A percentile compares a stretch with the other conserved stretches of the same genome.
phyloP scores from a whole-genome alignment of 2,888 invertebrate species.

The Chirona hameri region DNA sequence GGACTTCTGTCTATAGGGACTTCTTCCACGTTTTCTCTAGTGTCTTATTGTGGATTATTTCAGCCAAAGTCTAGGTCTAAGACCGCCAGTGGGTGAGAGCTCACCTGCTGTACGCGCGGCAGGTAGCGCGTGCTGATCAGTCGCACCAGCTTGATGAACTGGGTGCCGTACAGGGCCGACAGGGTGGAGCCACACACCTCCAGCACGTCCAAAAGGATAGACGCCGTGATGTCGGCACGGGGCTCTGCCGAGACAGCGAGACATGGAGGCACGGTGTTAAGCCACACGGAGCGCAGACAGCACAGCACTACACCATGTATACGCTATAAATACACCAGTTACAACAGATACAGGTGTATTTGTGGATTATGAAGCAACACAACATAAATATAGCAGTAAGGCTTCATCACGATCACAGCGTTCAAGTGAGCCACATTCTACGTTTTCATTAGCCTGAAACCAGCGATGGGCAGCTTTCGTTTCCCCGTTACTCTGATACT shows the following conservation, averaged over 20 bases:
- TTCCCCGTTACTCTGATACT: too few relatives aligned
- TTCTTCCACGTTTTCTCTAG: too few relatives aligned
- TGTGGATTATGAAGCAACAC: too few relatives aligned
- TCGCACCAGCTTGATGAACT: slow-evolving; percentile 72
- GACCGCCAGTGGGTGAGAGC: slow-evolving; percentile 33
- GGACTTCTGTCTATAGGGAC: too few relatives aligned
- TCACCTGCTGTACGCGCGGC: slow-evolving; percentile 61
- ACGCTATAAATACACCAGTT: background rate
- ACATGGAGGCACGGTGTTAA: slow-evolving; percentile 49
- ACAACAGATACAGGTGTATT: background rate
- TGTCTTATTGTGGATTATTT: too few relatives aligned
- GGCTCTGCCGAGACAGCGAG: slow-evolving; percentile 77
- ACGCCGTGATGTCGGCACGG: slow-evolving; percentile 75
- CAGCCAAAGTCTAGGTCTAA: too few relatives aligned
- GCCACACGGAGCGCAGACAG: slow-evolving; percentile 27
- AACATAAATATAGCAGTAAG: too few relatives aligned
- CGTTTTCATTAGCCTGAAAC: too few relatives aligned
- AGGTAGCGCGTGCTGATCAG: slow-evolving; percentile 65
- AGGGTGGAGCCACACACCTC: slow-evolving; percentile 73
- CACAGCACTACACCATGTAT: slow-evolving; percentile 45
- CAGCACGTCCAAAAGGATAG: slow-evolving; percentile 72
- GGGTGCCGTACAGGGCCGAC: slow-evolving; percentile 64
- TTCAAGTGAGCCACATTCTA: too few relatives aligned
- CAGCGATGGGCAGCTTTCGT: too few relatives aligned
- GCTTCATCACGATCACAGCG: too few relatives aligned